These are phyloP conservation scores for Engystomops pustulosus DNA, from an alignment of 2,113 vertebrate genomes.

Conservation along the genomic window DNA sequence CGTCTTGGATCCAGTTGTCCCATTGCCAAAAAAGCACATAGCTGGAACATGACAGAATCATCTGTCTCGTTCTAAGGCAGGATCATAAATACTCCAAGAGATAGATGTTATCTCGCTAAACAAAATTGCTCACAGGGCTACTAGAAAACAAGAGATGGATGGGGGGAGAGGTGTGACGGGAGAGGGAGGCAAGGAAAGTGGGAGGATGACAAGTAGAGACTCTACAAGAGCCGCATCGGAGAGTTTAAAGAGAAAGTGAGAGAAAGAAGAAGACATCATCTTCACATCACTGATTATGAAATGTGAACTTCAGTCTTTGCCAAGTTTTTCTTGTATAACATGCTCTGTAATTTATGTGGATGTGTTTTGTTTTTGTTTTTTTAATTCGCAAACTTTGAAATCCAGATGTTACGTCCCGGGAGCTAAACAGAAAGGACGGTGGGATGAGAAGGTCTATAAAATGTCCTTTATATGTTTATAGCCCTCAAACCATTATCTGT, in stretches of 20 bases:
- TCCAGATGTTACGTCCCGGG: constrained; percentile 48
- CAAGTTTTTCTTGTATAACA: constrained; percentile 58
- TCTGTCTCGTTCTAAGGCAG: constrained; percentile 41
- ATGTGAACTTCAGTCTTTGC: constrained; percentile 26
- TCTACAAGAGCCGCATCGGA: background rate
- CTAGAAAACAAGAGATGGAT: constrained; percentile 27
- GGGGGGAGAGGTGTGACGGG: background rate
- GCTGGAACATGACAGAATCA: constrained; percentile 56
- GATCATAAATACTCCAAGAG: constrained; percentile 53
- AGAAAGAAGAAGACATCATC: constrained; percentile 15
- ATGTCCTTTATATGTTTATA: background rate
- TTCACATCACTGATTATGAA: constrained; percentile 39
- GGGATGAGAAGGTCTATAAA: background rate
- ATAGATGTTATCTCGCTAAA: constrained; percentile 46
- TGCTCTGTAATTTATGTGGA: constrained; percentile 49
- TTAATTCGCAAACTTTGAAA: constrained; percentile 17
- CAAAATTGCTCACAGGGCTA: constrained; percentile 56
- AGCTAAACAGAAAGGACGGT: constrained; percentile 7
- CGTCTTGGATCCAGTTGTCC: background rate
- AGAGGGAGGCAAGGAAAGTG: background rate
- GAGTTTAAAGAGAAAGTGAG: constrained; percentile 22
- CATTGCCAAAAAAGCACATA: constrained; percentile 46
- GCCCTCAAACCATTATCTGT: background rate
- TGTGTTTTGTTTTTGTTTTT: background rate
- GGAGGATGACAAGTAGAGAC: background rate